Evolutionary conservation across 2,888 invertebrate species (phyloP).

Genomic region (Drosophila differens): DNA sequence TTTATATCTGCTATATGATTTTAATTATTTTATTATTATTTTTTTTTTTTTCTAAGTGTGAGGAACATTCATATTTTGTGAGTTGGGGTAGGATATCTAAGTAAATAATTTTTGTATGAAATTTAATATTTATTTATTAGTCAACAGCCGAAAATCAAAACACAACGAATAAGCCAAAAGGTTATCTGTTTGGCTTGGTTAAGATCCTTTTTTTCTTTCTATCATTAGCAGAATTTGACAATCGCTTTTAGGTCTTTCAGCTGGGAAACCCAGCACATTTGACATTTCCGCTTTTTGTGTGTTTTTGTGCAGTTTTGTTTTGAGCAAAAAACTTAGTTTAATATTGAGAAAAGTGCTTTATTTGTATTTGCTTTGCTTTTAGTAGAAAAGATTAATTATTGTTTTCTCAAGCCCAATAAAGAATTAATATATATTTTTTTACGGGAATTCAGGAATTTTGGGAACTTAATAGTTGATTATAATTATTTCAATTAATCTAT

Average conservation of each 20-base stretch:
- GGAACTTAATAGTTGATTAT: neutral
- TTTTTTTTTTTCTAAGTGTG: neutral
- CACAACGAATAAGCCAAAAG: neutral
- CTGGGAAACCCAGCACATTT: too few relatives aligned
- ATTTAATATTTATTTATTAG: neutral
- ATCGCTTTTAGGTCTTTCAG: neutral
- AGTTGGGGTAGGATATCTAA: neutral
- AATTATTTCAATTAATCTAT: neutral
- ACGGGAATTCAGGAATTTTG: neutral
- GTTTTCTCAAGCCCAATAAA: neutral
- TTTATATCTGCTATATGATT: neutral
- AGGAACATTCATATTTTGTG: neutral
- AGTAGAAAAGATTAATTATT: neutral
- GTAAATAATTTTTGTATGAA: neutral
- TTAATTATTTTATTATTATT: neutral
- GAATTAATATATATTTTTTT: neutral
- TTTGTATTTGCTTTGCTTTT: neutral
- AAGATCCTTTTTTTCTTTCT: neutral
- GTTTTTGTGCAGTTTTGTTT: neutral
- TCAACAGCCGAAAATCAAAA: neutral
- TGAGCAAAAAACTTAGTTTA: neutral
- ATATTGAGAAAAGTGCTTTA: neutral
- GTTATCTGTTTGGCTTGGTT: neutral
- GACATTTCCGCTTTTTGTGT: too few relatives aligned
- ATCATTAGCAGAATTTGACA: neutral